Evolutionary conservation across 2,113 vertebrate species (phyloP), one percentile per base, ranked within the genome.

Genomic region (Rostratula benghalensis): DNA sequence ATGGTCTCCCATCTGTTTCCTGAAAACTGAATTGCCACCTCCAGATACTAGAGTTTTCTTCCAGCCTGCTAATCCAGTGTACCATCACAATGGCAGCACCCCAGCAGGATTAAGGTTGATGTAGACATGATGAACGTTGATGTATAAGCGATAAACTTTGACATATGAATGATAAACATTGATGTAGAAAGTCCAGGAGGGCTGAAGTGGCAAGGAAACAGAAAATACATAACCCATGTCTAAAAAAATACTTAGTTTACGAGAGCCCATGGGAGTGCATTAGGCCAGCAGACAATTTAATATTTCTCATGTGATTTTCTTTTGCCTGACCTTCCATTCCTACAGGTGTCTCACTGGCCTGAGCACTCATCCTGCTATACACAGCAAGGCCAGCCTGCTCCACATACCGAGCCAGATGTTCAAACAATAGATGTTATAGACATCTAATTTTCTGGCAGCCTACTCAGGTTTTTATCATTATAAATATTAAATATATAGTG

Each of bases 391-490:
- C 61, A 91, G 92, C 61, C 86, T 69, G 67, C 59, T 92, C 73
- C 63, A 88, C 59, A 73, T 33, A 31, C 79, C 23, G 30, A 60
- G 70, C 88, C 97, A 98, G 95, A 97, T 97, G 95, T 97, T 96
- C 91, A 80, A 96, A 95, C 83, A 87, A 95, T 81, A 93, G 65
- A 92, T 39, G 75, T 56, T 85, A 90, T 7, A 78, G 56, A 90
- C 92, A 93, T 45, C 92, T 94, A 77, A 95, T 96, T 97, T 94
- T 94, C 94, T 96, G 97, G 83, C 94, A 97, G 69, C 31, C 81
- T 94, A 77, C 74, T 95, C 81, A 93, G 81, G 54, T 92, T 97
- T 97, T 98, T 97, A 95, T 93, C 84, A 91, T 96, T 97, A 96
- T 92, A 97, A 97, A 94, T 90, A 70, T 79, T 96, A 97, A 97